phyloP scores from a whole-genome alignment of 2,113 vertebrate genomes.

The Vicugna pacos region DNA sequence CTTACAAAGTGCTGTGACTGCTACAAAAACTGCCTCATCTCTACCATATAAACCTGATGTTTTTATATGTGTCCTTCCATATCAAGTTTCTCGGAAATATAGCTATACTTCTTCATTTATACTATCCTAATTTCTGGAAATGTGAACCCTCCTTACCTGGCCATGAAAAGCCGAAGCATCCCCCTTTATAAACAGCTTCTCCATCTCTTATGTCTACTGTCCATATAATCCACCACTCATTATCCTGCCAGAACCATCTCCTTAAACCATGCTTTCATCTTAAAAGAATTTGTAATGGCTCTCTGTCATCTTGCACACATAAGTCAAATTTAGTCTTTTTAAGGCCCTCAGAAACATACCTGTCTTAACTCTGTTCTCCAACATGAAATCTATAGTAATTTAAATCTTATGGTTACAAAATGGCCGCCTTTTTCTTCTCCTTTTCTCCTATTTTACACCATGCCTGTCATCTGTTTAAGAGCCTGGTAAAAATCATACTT shows the following conservation, averaged over 20 bases:
- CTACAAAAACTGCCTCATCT: background rate
- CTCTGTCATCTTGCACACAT: background rate
- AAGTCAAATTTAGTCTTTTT: background rate
- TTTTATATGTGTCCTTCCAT: background rate
- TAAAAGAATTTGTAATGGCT: background rate
- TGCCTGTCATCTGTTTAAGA: background rate
- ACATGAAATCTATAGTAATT: background rate
- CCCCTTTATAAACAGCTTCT: background rate
- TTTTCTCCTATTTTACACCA: background rate
- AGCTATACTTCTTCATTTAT: background rate
- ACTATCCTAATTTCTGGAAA: background rate
- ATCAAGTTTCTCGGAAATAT: background rate
- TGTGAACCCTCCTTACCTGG: background rate
- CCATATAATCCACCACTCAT: background rate
- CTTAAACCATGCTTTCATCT: background rate
- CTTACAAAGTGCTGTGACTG: background rate
- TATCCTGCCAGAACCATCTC: background rate
- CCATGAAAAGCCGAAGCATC: background rate
- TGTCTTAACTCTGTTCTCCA: background rate
- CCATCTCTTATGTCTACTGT: background rate
- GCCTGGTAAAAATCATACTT: background rate
- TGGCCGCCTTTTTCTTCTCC: background rate
- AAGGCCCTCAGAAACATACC: background rate
- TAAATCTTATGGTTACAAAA: background rate
- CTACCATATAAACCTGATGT: background rate